Base-by-base conservation (phyloP, 2,113 vertebrate species). In the Siniperca knerii region DNA sequence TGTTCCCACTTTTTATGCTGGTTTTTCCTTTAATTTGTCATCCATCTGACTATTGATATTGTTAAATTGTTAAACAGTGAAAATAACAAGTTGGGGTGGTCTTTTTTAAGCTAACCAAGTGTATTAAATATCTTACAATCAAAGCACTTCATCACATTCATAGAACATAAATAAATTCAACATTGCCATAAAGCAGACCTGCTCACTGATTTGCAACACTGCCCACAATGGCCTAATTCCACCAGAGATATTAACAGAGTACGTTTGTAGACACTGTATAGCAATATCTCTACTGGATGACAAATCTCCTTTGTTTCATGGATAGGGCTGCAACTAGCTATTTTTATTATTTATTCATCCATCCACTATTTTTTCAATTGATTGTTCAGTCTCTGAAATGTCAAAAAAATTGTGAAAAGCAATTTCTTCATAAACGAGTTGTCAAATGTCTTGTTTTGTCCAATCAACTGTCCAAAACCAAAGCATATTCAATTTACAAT, bases 141-240 rank as follows among this genome's bases (percentile, higher is more conserved):
- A 21, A 23, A 21, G 33, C 57, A 65, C 55, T 71, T 54, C 35
- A 69, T 79, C 29, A 62, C 10, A 10, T 72, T 40, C 15, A 79
- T 42, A 21, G 15, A 40, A 25, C n/a, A 66, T n/a, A 55, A 29
- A 55, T 55, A 52, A 2, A 16, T 40, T 20, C 25, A 75, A 29
- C 48, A 68, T 40, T 50, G 12, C 13, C 16, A 54, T 64, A 23
- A 48, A 48, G 58, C 29, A 81, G 70, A 12, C 6, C 35, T 18
- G 40, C 25, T 54, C 68, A 15, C 12, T 37, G 62, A 44, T 67
- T 44, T 81, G 69, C 69, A 82, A 21, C 37, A 70, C 46, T 52
- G 21, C 8, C 11, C 29, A 70, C 15, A 77, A 18, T 54, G 23
- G 10, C 42, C 11, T 29, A 21, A 57, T 57, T 58, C 42, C 35